Percentiles rank a stretch among this genome's conserved stretches.
phyloP scores from a whole-genome alignment of 2,113 vertebrate species.

The Xerus inauris region DNA sequence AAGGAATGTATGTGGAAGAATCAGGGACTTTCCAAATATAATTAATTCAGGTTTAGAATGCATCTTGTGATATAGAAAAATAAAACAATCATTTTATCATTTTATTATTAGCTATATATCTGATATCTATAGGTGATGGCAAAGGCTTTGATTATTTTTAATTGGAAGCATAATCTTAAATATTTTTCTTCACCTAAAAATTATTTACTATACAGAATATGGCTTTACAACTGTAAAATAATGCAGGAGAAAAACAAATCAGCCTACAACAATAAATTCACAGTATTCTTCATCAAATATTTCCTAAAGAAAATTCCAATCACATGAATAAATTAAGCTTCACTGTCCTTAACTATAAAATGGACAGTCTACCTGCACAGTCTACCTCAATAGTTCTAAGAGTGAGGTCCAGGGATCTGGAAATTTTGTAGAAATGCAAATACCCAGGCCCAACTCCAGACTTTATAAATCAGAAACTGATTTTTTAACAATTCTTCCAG shows the following conservation, averaged over 20 bases:
- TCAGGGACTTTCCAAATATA: not conserved
- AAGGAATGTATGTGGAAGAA: constrained; percentile 27
- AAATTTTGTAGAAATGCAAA: constrained; percentile 46
- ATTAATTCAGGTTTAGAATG: constrained; percentile 37
- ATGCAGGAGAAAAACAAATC: constrained; percentile 27
- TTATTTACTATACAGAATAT: constrained; percentile 29
- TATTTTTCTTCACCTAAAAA: constrained; percentile 62
- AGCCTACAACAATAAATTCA: not conserved
- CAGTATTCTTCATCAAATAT: constrained; percentile 38
- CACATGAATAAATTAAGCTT: constrained; percentile 10
- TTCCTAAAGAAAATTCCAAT: constrained; percentile 49
- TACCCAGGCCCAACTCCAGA: not conserved
- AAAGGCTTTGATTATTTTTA: constrained; percentile 35
- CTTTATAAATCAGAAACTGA: not conserved
- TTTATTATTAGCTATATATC: not conserved
- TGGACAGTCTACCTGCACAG: not conserved
- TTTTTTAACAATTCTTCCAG: not conserved
- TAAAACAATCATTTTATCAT: constrained; percentile 32
- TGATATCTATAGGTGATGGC: not conserved
- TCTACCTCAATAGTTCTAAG: not conserved
- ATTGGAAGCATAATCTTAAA: constrained; percentile 33
- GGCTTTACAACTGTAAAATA: constrained; percentile 6
- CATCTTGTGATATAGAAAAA: not conserved
- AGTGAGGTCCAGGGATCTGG: not conserved
- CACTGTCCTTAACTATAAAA: not conserved